These are phyloP conservation scores for Bombus cullumanus DNA, from an alignment of 1,140 invertebrate genomes.

Conservation along the genomic window DNA sequence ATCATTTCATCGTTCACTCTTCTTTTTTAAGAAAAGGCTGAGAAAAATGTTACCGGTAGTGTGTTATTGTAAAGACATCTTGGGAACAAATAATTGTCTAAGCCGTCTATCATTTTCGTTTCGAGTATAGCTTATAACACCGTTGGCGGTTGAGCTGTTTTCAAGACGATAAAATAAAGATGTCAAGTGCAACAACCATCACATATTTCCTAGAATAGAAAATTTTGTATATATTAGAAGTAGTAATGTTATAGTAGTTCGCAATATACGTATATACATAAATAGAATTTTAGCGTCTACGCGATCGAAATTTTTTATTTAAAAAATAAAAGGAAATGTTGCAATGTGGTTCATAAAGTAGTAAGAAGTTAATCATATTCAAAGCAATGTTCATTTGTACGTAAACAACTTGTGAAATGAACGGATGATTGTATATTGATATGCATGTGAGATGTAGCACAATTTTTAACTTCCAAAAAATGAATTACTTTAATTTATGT, in stretches of 20 bases:
- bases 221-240: conserved; percentile 61
- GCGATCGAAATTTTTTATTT: conserved; percentile 46
- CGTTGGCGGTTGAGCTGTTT: conserved; percentile 64
- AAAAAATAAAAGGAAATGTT: conserved; percentile 33
- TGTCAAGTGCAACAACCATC: conserved; percentile 38
- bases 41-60: conserved; percentile 55
- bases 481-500: conserved; percentile 56
- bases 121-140: conserved; percentile 34
- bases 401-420: conserved; percentile 33
- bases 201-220: conserved; percentile 43
- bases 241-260: conserved; percentile 27
- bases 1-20: conserved; percentile 52
- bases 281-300: conserved; percentile 22
- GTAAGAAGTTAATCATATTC: conserved; percentile 28
- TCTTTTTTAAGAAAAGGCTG: conserved; percentile 60
- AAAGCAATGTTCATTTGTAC: conserved; percentile 32
- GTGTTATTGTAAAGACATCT: conserved; percentile 63
- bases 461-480: conserved; percentile 51
- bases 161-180: conserved; percentile 54
- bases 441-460: conserved; percentile 44
- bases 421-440: conserved; percentile 52
- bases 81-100: conserved; percentile 68
- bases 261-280: conserved; percentile 25
- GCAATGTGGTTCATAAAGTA: conserved; percentile 41
- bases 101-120: conserved; percentile 54